These are phyloP conservation scores for Belgica antarctica DNA, from an alignment of 2,888 invertebrate species.

Conservation along the genomic window DNA sequence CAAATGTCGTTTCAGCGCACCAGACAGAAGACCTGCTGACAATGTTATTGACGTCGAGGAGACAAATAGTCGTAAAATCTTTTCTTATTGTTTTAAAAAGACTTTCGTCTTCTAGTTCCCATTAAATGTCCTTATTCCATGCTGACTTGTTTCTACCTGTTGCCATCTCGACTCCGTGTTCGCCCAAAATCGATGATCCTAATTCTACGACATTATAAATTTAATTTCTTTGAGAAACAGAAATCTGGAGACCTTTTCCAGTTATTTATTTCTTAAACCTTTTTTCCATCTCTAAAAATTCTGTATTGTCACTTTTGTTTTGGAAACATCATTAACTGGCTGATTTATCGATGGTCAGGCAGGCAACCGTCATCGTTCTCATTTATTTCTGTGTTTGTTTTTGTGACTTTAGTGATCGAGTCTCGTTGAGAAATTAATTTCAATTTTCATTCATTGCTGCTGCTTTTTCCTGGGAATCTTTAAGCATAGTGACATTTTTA, in stretches of 20 bases:
- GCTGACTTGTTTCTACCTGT: constrained; percentile 37
- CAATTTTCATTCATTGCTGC: constrained; percentile 43
- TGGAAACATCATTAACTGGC: constrained; percentile 56
- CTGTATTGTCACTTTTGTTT: constrained; percentile 45
- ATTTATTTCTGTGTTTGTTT: constrained; percentile 30
- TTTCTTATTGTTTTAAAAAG: constrained; percentile 17
- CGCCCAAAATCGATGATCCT: constrained; percentile 11
- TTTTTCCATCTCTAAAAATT: neutral
- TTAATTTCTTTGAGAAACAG: constrained; percentile 25
- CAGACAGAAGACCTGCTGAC: constrained; percentile 43
- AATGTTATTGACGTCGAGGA: constrained; percentile 33
- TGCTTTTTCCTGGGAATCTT: constrained; percentile 16
- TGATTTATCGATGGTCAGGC: constrained; percentile 55
- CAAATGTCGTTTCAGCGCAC: neutral
- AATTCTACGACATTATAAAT: constrained; percentile 3
- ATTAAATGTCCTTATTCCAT: constrained; percentile 28
- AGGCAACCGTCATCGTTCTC: constrained; percentile 38
- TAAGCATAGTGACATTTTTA: neutral
- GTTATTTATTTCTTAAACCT: constrained; percentile 15
- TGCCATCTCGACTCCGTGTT: too few relatives aligned
- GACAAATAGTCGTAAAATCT: constrained; percentile 42
- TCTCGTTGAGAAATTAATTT: constrained; percentile 41
- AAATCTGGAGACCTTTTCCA: constrained; percentile 38
- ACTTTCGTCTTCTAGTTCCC: neutral
- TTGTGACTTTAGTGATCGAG: constrained; percentile 23